phyloP scores from a whole-genome alignment of 1,140 invertebrate genomes.

The Callitettix versicolor region DNA sequence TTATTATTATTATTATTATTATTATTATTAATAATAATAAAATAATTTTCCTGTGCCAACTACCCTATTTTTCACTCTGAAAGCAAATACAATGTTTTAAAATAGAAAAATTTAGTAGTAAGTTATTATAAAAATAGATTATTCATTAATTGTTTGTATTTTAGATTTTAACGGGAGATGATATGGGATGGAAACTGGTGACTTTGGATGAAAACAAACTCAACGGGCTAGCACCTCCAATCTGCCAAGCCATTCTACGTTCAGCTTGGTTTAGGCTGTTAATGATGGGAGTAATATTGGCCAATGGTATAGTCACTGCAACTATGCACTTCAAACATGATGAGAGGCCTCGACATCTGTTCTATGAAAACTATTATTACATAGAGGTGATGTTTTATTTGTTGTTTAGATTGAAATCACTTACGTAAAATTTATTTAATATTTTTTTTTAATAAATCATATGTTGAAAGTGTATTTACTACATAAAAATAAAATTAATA shows the following conservation, averaged over 20 bases:
- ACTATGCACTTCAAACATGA: constrained; percentile 95
- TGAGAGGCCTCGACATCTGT: constrained; percentile 61
- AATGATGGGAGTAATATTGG: constrained; percentile 87
- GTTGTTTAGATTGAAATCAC: too few species aligned
- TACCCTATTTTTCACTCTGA: too few species aligned
- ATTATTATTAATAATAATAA: too few species aligned
- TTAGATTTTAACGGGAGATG: constrained; percentile 79
- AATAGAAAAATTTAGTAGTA: too few species aligned
- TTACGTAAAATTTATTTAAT: too few species aligned
- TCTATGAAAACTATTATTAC: constrained; percentile 89
- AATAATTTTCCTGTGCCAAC: too few species aligned
- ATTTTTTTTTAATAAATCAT: too few species aligned
- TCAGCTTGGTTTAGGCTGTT: constrained; percentile 86
- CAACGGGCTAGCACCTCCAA: constrained; percentile 73
- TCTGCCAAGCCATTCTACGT: constrained; percentile 79
- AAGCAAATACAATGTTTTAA: too few species aligned
- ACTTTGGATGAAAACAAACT: constrained; percentile 93
- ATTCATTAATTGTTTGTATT: too few species aligned
- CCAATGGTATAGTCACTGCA: constrained; percentile 90
- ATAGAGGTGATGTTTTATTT: constrained; percentile 70
- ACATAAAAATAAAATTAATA: not conserved
- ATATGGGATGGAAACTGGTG: constrained; percentile 85
- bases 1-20: too few species aligned
- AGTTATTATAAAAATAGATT: too few species aligned
- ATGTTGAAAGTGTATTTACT: too few species aligned